phyloP scores from a whole-genome alignment of 1,140 invertebrate species.

The Drosophila oshimai region DNA sequence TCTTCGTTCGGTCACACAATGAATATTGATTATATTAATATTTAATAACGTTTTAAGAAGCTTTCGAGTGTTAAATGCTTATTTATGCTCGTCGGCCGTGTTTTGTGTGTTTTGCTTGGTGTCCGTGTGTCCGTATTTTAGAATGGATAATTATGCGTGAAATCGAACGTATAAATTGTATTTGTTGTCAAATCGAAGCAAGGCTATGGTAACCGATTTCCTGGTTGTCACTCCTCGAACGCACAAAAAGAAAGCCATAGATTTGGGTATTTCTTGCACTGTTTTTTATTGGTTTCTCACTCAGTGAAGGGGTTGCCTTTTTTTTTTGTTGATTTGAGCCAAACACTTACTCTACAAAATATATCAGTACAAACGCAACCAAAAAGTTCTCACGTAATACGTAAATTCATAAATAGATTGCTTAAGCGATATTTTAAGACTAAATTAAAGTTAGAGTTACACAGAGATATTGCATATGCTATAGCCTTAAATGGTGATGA shows the following conservation, averaged over 20 bases:
- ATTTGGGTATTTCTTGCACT: slow-evolving; percentile 24
- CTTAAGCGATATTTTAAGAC: slow-evolving; percentile 40
- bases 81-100: slow-evolving; percentile 52
- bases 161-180: slow-evolving; percentile 48
- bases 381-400: slow-evolving; percentile 18
- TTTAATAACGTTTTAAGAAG: slow-evolving; percentile 80
- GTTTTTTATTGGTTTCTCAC: slow-evolving; percentile 32
- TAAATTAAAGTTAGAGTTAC: slow-evolving; percentile 43
- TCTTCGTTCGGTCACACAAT: slow-evolving; percentile 46
- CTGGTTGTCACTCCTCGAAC: neutral
- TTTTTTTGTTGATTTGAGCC: slow-evolving; percentile 34
- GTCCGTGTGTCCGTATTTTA: slow-evolving; percentile 5
- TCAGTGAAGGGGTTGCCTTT: slow-evolving; percentile 2
- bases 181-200: slow-evolving; percentile 32
- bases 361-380: slow-evolving; percentile 70
- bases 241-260: neutral
- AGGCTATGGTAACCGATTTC: slow-evolving; percentile 7
- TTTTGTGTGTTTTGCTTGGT: slow-evolving; percentile 1
- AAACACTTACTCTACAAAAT: slow-evolving; percentile 43
- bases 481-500: slow-evolving; percentile 80
- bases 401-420: slow-evolving; percentile 38
- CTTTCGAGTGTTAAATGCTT: slow-evolving; percentile 77
- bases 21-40: slow-evolving; percentile 80
- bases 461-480: slow-evolving; percentile 69
- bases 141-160: slow-evolving; percentile 36